phyloP scores from a whole-genome alignment of 2,888 invertebrate genomes.

The Rhamphomyia laevipes region DNA sequence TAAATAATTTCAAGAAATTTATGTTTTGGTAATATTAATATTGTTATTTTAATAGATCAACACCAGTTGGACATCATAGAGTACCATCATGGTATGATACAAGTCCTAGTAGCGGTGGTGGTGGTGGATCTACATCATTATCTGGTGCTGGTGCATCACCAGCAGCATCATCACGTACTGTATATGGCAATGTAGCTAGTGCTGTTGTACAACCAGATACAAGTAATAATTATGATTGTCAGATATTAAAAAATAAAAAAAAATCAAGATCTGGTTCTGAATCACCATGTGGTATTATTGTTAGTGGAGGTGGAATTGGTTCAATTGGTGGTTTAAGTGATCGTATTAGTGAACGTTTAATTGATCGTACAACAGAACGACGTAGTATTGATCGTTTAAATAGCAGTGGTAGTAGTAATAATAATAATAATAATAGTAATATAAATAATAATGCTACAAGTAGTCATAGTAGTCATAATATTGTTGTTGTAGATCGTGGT shows the following conservation, averaged over 20 bases:
- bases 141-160: slow-evolving; percentile 10
- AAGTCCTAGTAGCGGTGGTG: slow-evolving; percentile 31
- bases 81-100: slow-evolving; percentile 39
- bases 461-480: slow-evolving; percentile 20
- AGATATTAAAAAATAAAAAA: slow-evolving; percentile 30
- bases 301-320: slow-evolving; percentile 28
- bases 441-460: slow-evolving; percentile 24
- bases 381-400: slow-evolving; percentile 16
- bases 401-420: slow-evolving; percentile 20
- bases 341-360: slow-evolving; percentile 7
- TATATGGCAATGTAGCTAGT: slow-evolving; percentile 29
- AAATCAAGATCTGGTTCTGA: slow-evolving; percentile 42
- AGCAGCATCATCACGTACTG: slow-evolving; percentile 24
- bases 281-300: slow-evolving; percentile 37
- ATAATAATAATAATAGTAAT: slow-evolving; percentile 17
- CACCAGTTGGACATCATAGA: slow-evolving; percentile 26
- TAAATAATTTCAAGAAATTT: neutral
- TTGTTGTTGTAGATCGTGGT: slow-evolving; percentile 18
- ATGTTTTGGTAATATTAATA: neutral
- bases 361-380: neutral
- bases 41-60: neutral
- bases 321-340: slow-evolving; percentile 23
- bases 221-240: slow-evolving; percentile 18
- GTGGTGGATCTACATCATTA: slow-evolving; percentile 30
- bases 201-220: slow-evolving; percentile 25